Percentiles rank a stretch among this genome's conserved stretches.
Evolutionary conservation across 2,113 vertebrate genomes (phyloP).

Genomic region (Pelusios castaneus): DNA sequence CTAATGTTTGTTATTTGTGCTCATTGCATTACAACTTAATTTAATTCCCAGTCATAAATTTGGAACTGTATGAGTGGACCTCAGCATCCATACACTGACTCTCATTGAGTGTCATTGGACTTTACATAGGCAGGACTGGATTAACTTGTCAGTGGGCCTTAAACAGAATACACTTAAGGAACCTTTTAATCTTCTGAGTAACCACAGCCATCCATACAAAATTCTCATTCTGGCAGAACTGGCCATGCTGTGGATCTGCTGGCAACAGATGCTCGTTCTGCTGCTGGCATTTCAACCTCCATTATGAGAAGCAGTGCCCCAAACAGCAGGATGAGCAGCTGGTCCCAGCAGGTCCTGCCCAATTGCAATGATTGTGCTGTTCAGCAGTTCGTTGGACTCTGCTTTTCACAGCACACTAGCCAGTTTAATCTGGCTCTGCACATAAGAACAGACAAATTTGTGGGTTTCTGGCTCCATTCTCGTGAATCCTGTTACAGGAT

Average conservation of each 20-base stretch:
- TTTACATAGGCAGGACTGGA: background rate
- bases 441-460: background rate
- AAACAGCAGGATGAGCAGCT: background rate
- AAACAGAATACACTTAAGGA: no score
- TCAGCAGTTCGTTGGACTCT: background rate
- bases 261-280: no score
- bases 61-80: background rate
- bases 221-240: no score
- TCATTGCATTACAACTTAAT: background rate
- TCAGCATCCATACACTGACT: no score
- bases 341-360: background rate
- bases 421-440: background rate
- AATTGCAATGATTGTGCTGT: background rate
- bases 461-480: background rate
- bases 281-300: no score
- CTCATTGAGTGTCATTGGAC: background rate
- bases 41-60: background rate
- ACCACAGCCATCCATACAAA: no score
- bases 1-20: background rate
- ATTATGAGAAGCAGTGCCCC: background rate
- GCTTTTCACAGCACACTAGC: background rate
- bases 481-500: background rate
- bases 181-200: no score
- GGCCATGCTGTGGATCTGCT: no score
- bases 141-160: no score